Evolutionary conservation across 2,888 invertebrate genomes (phyloP).

Genomic region (Cylloceria caligata): DNA sequence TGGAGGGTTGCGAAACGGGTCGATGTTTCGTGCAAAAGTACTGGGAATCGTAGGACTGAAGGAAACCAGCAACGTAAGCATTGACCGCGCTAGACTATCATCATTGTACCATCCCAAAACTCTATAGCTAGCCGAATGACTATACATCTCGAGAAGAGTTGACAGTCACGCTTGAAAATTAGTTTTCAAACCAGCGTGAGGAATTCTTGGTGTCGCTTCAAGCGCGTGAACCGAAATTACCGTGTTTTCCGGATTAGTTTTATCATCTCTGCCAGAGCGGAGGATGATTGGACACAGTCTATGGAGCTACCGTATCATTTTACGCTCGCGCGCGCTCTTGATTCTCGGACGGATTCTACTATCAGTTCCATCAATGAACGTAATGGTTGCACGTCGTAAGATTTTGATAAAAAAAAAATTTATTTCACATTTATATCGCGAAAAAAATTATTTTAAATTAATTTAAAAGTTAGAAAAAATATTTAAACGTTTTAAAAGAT

Average conservation of each 20-base stretch:
- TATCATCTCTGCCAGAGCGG: background rate
- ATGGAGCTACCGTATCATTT: background rate
- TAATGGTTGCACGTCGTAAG: too few species aligned
- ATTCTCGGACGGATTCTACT: background rate
- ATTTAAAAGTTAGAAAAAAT: too few species aligned
- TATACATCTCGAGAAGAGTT: conserved; percentile 15
- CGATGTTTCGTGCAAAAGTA: conserved; percentile 26
- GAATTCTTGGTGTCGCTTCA: conserved; percentile 1
- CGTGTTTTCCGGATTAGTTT: conserved; percentile 8
- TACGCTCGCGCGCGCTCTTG: background rate
- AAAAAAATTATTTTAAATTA: too few species aligned
- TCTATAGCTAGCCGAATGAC: conserved; percentile 11
- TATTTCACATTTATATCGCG: too few species aligned
- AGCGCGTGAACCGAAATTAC: conserved; percentile 29
- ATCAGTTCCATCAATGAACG: background rate
- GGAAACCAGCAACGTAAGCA: conserved; percentile 45
- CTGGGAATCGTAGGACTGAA: conserved; percentile 23
- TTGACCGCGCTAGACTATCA: conserved; percentile 31
- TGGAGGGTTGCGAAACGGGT: conserved; percentile 21
- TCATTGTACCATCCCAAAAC: conserved; percentile 37
- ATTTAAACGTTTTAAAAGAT: too few species aligned
- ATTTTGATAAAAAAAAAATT: too few species aligned
- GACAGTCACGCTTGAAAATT: conserved; percentile 66
- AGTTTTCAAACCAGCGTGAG: conserved; percentile 38
- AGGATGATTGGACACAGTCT: background rate